Percentiles rank a stretch among this genome's conserved stretches.
phyloP scores from a whole-genome alignment of 2,113 vertebrate species.

The Parotia lawesii region DNA sequence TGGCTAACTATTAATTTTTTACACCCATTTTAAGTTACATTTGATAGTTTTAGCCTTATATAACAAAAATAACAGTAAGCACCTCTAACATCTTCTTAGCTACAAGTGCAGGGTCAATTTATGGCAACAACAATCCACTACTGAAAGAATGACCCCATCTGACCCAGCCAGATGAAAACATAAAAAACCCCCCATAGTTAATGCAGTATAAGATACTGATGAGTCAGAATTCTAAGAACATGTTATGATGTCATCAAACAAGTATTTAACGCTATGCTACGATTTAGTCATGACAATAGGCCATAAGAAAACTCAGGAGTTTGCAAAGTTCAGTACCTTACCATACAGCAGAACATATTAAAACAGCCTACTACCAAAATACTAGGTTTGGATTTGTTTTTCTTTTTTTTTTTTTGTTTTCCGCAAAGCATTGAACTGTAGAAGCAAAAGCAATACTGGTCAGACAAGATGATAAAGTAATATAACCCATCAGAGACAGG shows the following conservation, averaged over 20 bases:
- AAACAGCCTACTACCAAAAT: neutral
- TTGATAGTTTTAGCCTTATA: neutral
- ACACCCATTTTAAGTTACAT: neutral
- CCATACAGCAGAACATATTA: neutral
- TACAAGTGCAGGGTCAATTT: neutral
- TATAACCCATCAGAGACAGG: neutral
- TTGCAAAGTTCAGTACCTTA: neutral
- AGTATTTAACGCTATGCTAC: neutral
- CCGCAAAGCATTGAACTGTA: neutral
- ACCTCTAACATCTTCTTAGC: neutral
- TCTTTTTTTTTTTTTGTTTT: neutral
- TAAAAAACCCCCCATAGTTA: neutral
- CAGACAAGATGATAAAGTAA: neutral
- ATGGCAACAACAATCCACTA: neutral
- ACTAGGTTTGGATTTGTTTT: neutral
- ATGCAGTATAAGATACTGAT: neutral
- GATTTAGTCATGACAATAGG: neutral
- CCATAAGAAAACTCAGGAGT: neutral
- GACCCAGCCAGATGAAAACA: neutral
- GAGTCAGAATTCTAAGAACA: neutral
- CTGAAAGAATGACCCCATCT: neutral
- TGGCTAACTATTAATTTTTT: neutral
- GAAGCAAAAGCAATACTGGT: neutral
- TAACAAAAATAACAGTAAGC: neutral
- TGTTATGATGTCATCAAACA: neutral